Evolutionary conservation across 2,113 vertebrate species (phyloP), one percentile per base, ranked within the genome.

Genomic region (Crotalus horridus): DNA sequence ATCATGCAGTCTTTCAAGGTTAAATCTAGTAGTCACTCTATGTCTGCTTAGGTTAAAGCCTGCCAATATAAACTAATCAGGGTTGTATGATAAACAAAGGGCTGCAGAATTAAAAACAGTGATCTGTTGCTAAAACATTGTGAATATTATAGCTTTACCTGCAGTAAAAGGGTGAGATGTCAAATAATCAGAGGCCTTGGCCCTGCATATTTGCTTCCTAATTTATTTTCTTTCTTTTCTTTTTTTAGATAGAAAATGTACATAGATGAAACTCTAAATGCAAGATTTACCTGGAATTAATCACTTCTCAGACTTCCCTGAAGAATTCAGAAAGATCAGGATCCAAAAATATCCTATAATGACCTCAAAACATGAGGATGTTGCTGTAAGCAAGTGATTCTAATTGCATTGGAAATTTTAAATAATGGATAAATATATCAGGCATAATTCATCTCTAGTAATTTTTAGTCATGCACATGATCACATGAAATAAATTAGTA

Each of bases 121-220:
- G 21, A 74, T 90, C 21, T 92, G 87, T 95, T 96, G 93, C 58
- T 87, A 94, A 94, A 96, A 95, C 90, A 92, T 81, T 93, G 59
- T 26, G 61, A 48, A 94, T 85, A 64, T 91, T 93, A 33, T 33
- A 54, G 7, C 64, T 21, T 93, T 94, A 61, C 33, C 87, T 2
- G 23, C 56, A 26, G 11, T 13, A 43, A 85, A 53, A n/a, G 12
- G 17, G 69, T 91, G 74, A 26, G 56, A 94, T 21, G 59, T 4
- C 46, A 93, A 64, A 92, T 91, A 88, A 92, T 39, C 61, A 81
- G 46, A 91, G 93, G 86, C 58, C 90, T 48, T 85, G 10, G 46
- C 1, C 69, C 17, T 43, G 3, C 3, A 0, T 20, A 20, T 91
- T 95, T 90, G 29, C 93, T 92, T 3, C 87, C 48, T 4, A 89